phyloP scores from a whole-genome alignment of 2,888 invertebrate genomes.

The Nymphalis urticae region DNA sequence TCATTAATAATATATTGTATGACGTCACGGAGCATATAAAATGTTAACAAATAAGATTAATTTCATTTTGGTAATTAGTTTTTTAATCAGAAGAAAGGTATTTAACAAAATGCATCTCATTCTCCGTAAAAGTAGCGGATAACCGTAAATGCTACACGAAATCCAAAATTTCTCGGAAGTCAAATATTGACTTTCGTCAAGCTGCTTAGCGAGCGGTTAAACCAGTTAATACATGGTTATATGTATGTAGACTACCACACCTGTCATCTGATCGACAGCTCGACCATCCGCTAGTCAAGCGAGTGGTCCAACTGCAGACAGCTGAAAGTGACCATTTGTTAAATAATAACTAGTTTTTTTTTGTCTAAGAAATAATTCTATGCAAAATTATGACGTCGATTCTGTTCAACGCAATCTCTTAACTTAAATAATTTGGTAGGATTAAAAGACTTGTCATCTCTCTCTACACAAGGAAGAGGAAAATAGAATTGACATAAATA shows the following conservation, averaged over 20 bases:
- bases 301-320: slow-evolving; percentile 15
- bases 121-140: slow-evolving; percentile 18
- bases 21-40: no score
- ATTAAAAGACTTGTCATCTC: no score
- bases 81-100: not conserved
- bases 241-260: slow-evolving; percentile 26
- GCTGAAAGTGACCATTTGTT: slow-evolving; percentile 15
- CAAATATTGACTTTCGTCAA: slow-evolving; percentile 37
- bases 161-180: slow-evolving; percentile 37
- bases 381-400: no score
- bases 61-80: not conserved
- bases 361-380: no score
- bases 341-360: slow-evolving; percentile 3
- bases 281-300: slow-evolving; percentile 16
- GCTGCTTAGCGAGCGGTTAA: slow-evolving; percentile 28
- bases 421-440: no score
- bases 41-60: not conserved
- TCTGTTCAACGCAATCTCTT: no score
- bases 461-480: no score
- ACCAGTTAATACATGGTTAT: slow-evolving; percentile 31
- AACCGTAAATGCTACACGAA: slow-evolving; percentile 31
- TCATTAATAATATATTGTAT: no score
- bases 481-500: no score
- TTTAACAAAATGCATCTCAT: slow-evolving; percentile 5
- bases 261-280: slow-evolving; percentile 19